Evolutionary conservation across 2,113 vertebrate genomes (phyloP).

Genomic region (Pangasianodon hypophthalmus): DNA sequence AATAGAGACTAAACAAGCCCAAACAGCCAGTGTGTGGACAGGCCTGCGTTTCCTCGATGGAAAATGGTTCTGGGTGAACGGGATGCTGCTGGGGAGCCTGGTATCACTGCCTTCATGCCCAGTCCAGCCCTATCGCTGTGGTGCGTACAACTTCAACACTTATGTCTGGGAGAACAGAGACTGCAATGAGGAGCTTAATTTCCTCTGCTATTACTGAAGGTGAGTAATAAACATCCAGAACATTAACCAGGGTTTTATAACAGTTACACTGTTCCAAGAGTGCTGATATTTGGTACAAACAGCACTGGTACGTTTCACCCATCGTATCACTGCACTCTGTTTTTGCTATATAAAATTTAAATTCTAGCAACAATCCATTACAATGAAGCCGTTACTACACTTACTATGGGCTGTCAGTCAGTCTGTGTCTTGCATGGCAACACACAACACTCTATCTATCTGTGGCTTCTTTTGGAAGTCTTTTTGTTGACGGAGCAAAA

Average conservation of each 20-base stretch:
- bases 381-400: no score
- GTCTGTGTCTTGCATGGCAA: no score
- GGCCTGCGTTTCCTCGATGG: conserved; percentile 31
- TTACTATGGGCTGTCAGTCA: no score
- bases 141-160: conserved; percentile 33
- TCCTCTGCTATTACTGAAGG: background rate
- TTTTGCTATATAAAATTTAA: no score
- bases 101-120: conserved; percentile 46
- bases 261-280: no score
- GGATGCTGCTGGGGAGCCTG: rapidly evolving
- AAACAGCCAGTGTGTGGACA: conserved; percentile 38
- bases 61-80: conserved; percentile 39
- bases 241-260: background rate
- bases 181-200: background rate
- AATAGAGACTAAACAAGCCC: background rate
- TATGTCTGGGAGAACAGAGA: conserved; percentile 10
- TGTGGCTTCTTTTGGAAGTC: no score
- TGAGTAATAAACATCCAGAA: background rate
- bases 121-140: conserved; percentile 40
- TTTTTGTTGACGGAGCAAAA: background rate
- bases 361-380: no score
- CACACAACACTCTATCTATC: no score
- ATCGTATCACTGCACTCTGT: no score
- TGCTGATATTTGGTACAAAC: no score
- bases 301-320: no score